A percentile compares a stretch with the other conserved stretches of the same genome.
phyloP scores from a whole-genome alignment of 1,140 invertebrate genomes.

The Chironomus striatipennis region DNA sequence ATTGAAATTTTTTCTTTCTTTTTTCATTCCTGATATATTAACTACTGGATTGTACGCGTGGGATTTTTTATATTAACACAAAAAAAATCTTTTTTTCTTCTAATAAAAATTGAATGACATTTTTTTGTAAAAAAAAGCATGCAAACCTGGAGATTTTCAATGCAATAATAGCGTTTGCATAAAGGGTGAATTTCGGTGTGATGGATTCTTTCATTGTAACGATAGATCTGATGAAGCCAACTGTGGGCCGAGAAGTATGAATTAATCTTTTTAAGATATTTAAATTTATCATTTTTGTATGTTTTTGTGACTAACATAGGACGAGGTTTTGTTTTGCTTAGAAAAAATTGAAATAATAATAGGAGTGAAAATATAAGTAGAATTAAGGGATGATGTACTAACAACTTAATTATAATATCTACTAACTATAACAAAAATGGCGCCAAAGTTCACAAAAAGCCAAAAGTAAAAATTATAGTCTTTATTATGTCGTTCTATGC shows the following conservation, averaged over 20 bases:
- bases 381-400: not conserved
- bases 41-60: not conserved
- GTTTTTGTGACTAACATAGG: not conserved
- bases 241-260: slow-evolving; percentile 39
- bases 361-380: not conserved
- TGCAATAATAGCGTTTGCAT: slow-evolving; percentile 58
- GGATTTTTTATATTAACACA: not conserved
- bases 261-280: not conserved
- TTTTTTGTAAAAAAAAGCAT: slow-evolving; percentile 21
- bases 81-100: not conserved
- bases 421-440: not conserved
- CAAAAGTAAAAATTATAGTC: not conserved
- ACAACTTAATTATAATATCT: not conserved
- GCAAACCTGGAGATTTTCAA: slow-evolving; percentile 38
- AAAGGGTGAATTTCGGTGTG: slow-evolving; percentile 55
- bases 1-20: not conserved
- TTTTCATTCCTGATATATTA: not conserved
- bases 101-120: slow-evolving; percentile 16
- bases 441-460: slow-evolving; percentile 12
- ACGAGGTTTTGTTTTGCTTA: not conserved
- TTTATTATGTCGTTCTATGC: not conserved
- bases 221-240: slow-evolving; percentile 64
- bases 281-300: not conserved
- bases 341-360: not conserved
- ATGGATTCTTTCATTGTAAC: slow-evolving; percentile 62